Conservation (phyloP, 1,140 invertebrate genomes). For the Mylabris phalerata region DNA sequence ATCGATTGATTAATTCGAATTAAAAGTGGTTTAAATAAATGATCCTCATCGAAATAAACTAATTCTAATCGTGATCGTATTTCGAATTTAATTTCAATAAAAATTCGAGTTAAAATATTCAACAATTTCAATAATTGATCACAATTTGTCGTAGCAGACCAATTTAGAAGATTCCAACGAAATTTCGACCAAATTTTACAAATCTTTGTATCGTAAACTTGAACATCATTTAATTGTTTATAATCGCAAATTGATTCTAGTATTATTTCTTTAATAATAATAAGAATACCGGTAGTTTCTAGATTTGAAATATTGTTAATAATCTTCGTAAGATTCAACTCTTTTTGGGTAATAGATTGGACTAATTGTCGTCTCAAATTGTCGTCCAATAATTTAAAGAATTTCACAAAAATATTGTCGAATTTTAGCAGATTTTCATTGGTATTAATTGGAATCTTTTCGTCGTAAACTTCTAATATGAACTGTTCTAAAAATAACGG, state of each 20-base stretch:
- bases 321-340: not conserved
- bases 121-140: conserved; percentile 19
- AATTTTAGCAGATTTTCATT: conserved; percentile 16
- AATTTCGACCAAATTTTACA: conserved; percentile 7
- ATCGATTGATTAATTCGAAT: conserved; percentile 14
- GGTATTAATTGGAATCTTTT: conserved; percentile 9
- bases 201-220: conserved; percentile 17
- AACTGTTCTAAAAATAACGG: conserved; percentile 29
- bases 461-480: conserved; percentile 26
- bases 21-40: conserved; percentile 11
- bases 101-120: conserved; percentile 5
- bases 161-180: conserved; percentile 1
- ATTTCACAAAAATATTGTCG: not conserved
- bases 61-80: conserved; percentile 5
- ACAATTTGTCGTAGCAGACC: conserved; percentile 6
- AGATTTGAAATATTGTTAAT: not conserved
- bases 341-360: not conserved
- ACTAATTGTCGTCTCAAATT: not conserved
- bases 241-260: not conserved
- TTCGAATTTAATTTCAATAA: conserved; percentile 13
- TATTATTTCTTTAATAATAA: not conserved
- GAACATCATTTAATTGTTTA: not conserved
- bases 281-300: no score
- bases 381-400: not conserved
- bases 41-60: conserved; percentile 23